A percentile compares a stretch with the other conserved stretches of the same genome.
These are phyloP conservation scores for Ephialtes manifestator DNA, from an alignment of 2,888 invertebrate species.

Conservation along the genomic window DNA sequence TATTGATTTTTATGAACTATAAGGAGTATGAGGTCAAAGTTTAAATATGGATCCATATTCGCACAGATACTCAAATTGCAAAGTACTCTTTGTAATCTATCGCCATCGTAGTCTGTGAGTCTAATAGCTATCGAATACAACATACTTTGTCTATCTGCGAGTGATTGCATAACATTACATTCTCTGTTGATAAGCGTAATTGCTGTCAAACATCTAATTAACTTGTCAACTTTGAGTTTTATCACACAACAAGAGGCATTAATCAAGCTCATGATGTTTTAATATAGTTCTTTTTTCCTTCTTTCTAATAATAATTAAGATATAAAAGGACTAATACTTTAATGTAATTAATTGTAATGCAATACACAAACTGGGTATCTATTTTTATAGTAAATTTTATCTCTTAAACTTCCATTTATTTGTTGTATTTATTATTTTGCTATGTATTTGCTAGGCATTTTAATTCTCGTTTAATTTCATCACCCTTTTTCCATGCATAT, in stretches of 20 bases:
- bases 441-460: no score
- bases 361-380: no score
- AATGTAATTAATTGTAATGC: no score
- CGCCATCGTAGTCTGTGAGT: neutral
- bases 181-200: constrained; percentile 66
- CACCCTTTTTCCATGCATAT: no score
- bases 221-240: neutral
- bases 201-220: constrained; percentile 51
- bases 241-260: neutral
- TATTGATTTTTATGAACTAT: neutral
- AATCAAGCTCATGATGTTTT: no score
- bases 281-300: no score
- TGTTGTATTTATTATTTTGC: no score
- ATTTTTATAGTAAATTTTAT: no score
- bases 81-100: neutral
- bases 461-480: no score
- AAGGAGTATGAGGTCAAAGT: neutral
- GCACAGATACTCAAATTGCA: neutral
- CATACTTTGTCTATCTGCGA: neutral
- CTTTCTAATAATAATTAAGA: no score
- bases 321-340: no score
- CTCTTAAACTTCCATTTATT: no score
- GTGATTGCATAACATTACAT: constrained; percentile 29
- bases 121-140: neutral
- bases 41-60: neutral